phyloP scores from a whole-genome alignment of 2,113 vertebrate species.

The Gila orcuttii region DNA sequence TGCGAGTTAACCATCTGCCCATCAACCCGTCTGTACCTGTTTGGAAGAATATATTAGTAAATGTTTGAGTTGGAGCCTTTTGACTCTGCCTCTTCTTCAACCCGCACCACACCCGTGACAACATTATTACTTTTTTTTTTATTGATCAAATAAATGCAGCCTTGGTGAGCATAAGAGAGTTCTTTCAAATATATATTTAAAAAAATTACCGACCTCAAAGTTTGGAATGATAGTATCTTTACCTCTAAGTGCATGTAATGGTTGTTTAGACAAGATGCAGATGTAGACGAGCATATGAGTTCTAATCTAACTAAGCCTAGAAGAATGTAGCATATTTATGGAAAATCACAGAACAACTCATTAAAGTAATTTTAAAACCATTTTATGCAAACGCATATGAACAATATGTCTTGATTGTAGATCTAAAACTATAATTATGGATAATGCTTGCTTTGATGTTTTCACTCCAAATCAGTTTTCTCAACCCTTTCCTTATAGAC shows the following conservation, averaged over 20 bases:
- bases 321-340: neutral
- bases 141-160: too few species aligned
- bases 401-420: neutral
- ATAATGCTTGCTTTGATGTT: neutral
- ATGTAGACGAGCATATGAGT: neutral
- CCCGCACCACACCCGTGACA: too few species aligned
- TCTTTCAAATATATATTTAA: too few species aligned
- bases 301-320: neutral
- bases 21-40: too few species aligned
- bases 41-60: too few species aligned
- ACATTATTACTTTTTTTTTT: too few species aligned
- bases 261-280: neutral
- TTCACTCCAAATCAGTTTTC: neutral
- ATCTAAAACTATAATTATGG: neutral
- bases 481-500: neutral
- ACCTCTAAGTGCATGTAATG: conserved; percentile 5
- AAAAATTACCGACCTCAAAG: neutral
- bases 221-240: neutral
- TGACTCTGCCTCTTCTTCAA: too few species aligned
- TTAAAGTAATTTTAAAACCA: neutral
- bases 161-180: too few species aligned
- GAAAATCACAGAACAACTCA: neutral
- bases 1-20: too few species aligned
- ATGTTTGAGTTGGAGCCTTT: too few species aligned
- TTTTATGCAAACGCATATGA: neutral